Conservation (phyloP, 2,888 invertebrate species). For the Crossocerus cetratus region DNA sequence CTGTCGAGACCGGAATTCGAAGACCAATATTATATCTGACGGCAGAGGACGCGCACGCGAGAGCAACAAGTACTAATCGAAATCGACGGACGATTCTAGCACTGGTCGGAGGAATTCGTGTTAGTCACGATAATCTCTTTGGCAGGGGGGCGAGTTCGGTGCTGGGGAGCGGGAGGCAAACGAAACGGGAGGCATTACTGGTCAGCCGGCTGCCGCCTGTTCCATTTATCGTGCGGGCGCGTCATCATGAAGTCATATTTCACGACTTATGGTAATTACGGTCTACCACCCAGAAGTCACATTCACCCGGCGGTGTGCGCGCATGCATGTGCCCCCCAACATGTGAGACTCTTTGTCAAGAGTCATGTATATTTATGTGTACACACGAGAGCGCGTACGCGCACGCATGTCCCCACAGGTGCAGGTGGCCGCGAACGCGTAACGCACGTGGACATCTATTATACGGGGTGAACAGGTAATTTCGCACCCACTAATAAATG, state of each 20-base stretch:
- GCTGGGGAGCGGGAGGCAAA: slow-evolving; percentile 17
- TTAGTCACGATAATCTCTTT: slow-evolving; percentile 20
- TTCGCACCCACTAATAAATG: too few species aligned
- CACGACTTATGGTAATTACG: slow-evolving; percentile 75
- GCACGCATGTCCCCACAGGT: background rate
- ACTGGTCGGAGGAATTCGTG: slow-evolving; percentile 5
- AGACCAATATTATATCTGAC: too few species aligned
- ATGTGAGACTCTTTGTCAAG: slow-evolving; percentile 55
- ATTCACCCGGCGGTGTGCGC: slow-evolving; percentile 20
- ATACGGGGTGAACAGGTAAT: slow-evolving; percentile 1
- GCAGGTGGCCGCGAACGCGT: background rate
- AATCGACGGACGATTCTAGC: background rate
- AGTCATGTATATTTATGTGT: slow-evolving; percentile 35
- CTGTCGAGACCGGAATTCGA: too few species aligned
- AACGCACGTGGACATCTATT: slow-evolving; percentile 10
- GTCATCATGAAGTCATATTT: slow-evolving; percentile 75
- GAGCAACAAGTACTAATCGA: background rate
- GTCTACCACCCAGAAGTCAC: slow-evolving; percentile 69
- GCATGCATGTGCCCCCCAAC: slow-evolving; percentile 28
- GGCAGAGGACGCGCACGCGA: too few species aligned
- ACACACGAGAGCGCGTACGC: background rate
- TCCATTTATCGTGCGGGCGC: slow-evolving; percentile 69
- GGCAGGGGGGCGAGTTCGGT: slow-evolving; percentile 13
- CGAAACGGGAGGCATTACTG: slow-evolving; percentile 54
- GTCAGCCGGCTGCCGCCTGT: slow-evolving; percentile 54